Conservation (phyloP, 2,113 vertebrate species). For the Zosterops hypoxanthus region DNA sequence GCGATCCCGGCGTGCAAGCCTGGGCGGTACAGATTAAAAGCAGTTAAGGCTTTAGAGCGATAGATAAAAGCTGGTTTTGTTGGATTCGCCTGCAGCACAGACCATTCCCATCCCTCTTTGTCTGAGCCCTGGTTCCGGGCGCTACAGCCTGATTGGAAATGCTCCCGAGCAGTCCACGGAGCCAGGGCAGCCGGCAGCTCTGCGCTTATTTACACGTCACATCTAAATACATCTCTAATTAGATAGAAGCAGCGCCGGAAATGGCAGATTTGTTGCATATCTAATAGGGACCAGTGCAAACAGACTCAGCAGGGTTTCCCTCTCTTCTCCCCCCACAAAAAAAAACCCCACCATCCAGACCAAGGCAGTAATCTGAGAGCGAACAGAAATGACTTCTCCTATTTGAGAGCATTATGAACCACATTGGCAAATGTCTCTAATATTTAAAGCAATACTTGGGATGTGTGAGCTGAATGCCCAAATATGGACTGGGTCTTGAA, state of each 20-base stretch:
- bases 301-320: constrained; percentile 54
- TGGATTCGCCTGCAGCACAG: constrained; percentile 70
- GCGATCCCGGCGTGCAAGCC: constrained; percentile 35
- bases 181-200: constrained; percentile 69
- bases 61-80: constrained; percentile 72
- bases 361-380: constrained; percentile 5
- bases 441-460: constrained; percentile 65
- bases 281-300: constrained; percentile 64
- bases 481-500: constrained; percentile 62
- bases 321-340: neutral
- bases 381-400: constrained; percentile 17
- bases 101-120: constrained; percentile 76
- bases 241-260: constrained; percentile 72
- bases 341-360: neutral
- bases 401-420: constrained; percentile 33
- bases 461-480: constrained; percentile 63
- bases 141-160: constrained; percentile 74
- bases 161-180: constrained; percentile 67
- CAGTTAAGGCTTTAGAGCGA: constrained; percentile 56
- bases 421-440: constrained; percentile 31
- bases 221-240: constrained; percentile 75
- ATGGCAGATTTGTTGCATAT: constrained; percentile 76
- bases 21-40: constrained; percentile 68
- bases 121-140: constrained; percentile 74
- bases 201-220: constrained; percentile 70